Evolutionary conservation across 35 echinoderm and acorn worm genomes (phyloP).

Genomic region (Heliocidaris erythrogramma): DNA sequence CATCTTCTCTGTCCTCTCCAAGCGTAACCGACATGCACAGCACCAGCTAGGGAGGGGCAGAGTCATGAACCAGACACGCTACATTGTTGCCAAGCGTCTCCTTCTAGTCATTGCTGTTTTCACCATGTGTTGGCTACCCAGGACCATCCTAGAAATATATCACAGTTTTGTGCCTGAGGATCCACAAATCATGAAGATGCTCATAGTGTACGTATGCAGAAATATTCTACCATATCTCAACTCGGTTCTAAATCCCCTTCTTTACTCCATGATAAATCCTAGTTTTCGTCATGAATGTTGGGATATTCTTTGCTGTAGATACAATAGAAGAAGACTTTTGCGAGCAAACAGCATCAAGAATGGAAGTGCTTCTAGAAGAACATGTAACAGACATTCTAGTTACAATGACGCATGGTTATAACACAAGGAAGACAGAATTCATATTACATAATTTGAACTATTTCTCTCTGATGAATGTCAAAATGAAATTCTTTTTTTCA

Average conservation of each 20-base stretch:
- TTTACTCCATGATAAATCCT: constrained; percentile 91
- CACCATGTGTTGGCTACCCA: constrained; percentile 84
- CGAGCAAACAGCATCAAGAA: constrained; percentile 25
- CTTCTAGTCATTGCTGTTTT: constrained; percentile 91
- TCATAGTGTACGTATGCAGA: constrained; percentile 58
- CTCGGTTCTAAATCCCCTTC: constrained; percentile 87
- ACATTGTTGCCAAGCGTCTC: constrained; percentile 86
- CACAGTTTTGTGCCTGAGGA: background rate
- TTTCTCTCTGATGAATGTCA: background rate
- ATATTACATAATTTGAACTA: background rate
- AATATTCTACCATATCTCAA: constrained; percentile 92
- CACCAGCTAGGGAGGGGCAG: constrained; percentile 45
- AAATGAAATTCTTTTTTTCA: no score
- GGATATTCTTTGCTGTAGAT: constrained; percentile 71
- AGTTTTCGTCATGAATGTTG: constrained; percentile 82
- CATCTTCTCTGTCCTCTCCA: constrained; percentile 84
- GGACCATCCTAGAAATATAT: constrained; percentile 84
- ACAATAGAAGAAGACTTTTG: constrained; percentile 37
- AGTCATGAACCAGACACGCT: constrained; percentile 76
- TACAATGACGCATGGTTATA: constrained; percentile 23
- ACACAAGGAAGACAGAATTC: background rate
- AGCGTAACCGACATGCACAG: constrained; percentile 55
- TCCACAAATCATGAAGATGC: background rate
- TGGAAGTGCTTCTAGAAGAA: background rate
- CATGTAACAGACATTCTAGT: background rate